Conservation (phyloP, 2,888 invertebrate species). For the Eilema sororculum region DNA sequence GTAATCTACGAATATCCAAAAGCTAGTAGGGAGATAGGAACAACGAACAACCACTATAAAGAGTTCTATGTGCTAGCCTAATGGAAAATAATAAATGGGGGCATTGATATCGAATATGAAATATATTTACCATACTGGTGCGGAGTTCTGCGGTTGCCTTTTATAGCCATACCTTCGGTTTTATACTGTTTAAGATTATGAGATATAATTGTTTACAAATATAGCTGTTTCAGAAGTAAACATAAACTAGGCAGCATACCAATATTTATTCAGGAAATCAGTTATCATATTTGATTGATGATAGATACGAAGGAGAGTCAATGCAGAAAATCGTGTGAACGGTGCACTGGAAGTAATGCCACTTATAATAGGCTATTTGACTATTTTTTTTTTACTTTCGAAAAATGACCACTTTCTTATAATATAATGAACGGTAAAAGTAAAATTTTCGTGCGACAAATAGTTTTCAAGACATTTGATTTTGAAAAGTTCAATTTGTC, state of each 20-base stretch:
- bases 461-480: too few species aligned
- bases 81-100: neutral
- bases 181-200: slow-evolving; percentile 33
- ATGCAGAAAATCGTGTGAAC: neutral
- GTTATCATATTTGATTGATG: neutral
- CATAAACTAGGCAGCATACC: neutral
- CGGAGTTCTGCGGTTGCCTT: slow-evolving; percentile 1
- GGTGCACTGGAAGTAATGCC: neutral
- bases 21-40: neutral
- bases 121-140: slow-evolving; percentile 10
- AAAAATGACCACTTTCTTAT: too few species aligned
- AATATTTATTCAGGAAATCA: neutral
- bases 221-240: neutral
- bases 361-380: too few species aligned
- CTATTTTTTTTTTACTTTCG: too few species aligned
- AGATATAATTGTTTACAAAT: slow-evolving; percentile 15
- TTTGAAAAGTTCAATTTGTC: too few species aligned
- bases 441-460: too few species aligned
- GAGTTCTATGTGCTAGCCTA: neutral
- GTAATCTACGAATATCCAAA: neutral
- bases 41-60: neutral
- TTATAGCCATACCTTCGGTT: slow-evolving; percentile 4
- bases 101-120: slow-evolving; percentile 22
- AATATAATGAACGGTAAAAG: too few species aligned
- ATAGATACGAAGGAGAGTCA: neutral